Evolutionary conservation across 1,140 invertebrate species (phyloP), one percentile per base, ranked within the genome.

Genomic region (Meloidogyne chitwoodi): DNA sequence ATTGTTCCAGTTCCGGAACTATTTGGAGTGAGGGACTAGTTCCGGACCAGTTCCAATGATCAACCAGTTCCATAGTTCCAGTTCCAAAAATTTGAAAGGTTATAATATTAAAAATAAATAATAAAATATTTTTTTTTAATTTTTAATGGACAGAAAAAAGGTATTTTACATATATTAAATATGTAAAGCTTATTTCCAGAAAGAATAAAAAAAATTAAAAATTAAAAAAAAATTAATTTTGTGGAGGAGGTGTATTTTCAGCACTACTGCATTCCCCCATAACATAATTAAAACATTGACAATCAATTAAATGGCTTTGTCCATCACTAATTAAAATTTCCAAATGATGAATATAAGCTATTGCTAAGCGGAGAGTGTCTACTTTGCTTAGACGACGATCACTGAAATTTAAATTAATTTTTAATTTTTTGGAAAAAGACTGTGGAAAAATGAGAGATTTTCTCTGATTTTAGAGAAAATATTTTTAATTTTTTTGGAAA

Each of bases 301-400:
- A 83, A 27, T 80, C 77, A 11, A 63, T n/a, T 34, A 27, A 63
- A 69, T 65, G 93, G 80, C 93, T 92, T 76, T 91, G 70, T 92
- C 77, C 22, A 19, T 84, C 78, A 31, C 81, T 79, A 29, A 89
- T 74, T 44, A 89, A 75, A 26, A 81, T 69, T 63, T 90, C 81
- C 26, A 89, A 73, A 68, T 90, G 86, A 44, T 81, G 80, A 38
- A 89, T 89, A 77, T 90, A 90, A 6, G 78, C 68, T 64, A 89
- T 90, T 8, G 89, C 89, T n/a, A 88, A 77, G 41, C 88, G 81
- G 6, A 89, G 74, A 2, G 88, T 89, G 76, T 89, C 89, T 12
- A 90, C 89, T 79, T 89, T 89, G 73, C 88, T 89, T 19, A 90
- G 77, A 44, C 89, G 77, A 77, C 88, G 88, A 19, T 90, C 88